Conservation (phyloP, 2,797 vertebrate species). For the Gallinago nigripennis region DNA sequence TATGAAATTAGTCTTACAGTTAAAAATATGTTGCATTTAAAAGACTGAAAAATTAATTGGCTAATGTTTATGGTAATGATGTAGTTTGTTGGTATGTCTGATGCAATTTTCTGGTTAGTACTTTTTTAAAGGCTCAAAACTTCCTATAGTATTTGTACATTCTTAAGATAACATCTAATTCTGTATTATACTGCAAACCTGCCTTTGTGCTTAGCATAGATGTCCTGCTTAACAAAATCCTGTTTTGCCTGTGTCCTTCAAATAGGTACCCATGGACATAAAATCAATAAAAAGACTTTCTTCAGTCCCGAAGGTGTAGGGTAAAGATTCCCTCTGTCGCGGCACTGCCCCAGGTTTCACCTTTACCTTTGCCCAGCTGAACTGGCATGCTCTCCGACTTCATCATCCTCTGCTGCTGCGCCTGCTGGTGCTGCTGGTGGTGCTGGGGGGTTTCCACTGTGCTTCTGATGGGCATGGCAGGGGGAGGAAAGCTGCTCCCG, state of each 20-base stretch:
- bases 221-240: background rate
- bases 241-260: background rate
- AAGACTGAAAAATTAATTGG: background rate
- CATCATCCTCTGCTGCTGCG: slow-evolving; percentile 88
- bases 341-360: accelerated
- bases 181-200: background rate
- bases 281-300: background rate
- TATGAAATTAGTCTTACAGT: background rate
- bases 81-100: background rate
- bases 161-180: background rate
- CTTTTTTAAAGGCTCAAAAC: background rate
- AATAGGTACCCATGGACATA: accelerated
- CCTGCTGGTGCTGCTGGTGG: slow-evolving; percentile 62
- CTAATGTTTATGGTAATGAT: background rate
- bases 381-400: slow-evolving; percentile 99
- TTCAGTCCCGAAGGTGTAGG: accelerated
- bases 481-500: slow-evolving; percentile 65
- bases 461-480: slow-evolving; percentile 34
- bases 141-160: background rate
- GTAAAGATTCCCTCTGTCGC: background rate
- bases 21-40: background rate
- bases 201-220: background rate
- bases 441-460: slow-evolving; percentile 36
- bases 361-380: slow-evolving; percentile 92
- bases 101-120: background rate